phyloP scores from a whole-genome alignment of 92 coral and sea anemone genomes.

The Epizoanthus scotinus region DNA sequence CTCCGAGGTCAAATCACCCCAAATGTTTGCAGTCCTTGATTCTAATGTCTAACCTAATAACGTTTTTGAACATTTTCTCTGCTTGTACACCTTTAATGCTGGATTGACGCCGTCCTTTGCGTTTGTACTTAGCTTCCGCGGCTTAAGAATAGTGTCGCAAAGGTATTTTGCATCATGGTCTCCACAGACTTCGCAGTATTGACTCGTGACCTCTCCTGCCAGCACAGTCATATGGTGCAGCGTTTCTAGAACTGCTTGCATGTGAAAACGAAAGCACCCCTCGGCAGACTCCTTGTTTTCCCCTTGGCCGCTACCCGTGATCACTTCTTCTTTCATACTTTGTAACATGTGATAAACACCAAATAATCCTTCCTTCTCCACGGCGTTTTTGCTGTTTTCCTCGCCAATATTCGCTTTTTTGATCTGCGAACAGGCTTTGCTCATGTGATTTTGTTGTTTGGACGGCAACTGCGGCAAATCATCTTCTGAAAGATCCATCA shows the following conservation, averaged over 20 bases:
- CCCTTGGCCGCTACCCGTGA: slow-evolving; percentile 24
- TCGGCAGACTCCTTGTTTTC: slow-evolving; percentile 17
- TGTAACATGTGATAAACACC: slow-evolving; percentile 29
- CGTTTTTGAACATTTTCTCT: no score
- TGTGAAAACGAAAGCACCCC: slow-evolving; percentile 13
- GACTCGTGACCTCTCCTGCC: slow-evolving; percentile 18
- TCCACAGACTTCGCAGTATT: slow-evolving; percentile 31
- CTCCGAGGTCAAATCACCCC: no score
- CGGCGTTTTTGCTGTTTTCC: background rate
- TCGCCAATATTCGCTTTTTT: background rate
- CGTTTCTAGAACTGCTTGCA: slow-evolving; percentile 26
- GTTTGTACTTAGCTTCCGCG: no score
- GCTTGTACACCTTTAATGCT: no score
- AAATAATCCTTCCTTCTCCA: slow-evolving; percentile 16
- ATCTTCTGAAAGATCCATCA: slow-evolving; percentile 53
- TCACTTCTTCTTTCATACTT: slow-evolving; percentile 33
- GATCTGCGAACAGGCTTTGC: slow-evolving; percentile 2
- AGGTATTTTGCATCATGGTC: background rate
- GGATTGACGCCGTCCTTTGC: no score
- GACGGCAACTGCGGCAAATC: background rate
- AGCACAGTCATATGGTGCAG: slow-evolving; percentile 21
- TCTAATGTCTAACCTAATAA: no score
- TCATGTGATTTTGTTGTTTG: slow-evolving; percentile 7
- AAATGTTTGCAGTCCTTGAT: no score
- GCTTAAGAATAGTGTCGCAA: no score